A percentile compares a stretch with the other conserved stretches of the same genome.
Evolutionary conservation across 2,888 invertebrate species (phyloP).

Genomic region (Cantharis lateralis): DNA sequence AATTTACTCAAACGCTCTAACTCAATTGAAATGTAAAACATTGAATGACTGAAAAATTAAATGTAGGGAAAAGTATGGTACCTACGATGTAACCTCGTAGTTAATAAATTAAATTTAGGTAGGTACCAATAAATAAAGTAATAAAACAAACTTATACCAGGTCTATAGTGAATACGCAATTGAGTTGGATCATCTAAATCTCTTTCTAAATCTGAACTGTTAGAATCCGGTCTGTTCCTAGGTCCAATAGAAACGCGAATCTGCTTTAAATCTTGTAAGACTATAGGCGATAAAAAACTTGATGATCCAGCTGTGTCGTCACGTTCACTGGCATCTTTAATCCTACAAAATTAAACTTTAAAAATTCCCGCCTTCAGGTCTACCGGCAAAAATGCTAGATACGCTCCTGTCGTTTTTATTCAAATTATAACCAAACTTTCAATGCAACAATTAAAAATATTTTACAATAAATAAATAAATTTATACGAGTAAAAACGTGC

Average conservation of each 20-base stretch:
- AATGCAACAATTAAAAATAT: too few relatives aligned
- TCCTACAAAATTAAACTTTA: neutral
- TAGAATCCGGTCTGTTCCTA: constrained; percentile 5
- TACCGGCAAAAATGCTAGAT: neutral
- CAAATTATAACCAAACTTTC: neutral
- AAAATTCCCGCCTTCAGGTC: neutral
- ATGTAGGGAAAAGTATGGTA: neutral
- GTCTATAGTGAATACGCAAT: neutral
- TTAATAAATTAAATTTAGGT: neutral
- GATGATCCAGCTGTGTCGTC: neutral
- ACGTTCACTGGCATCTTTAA: constrained; percentile 13
- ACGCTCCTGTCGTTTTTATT: neutral
- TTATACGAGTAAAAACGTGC: too few relatives aligned
- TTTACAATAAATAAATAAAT: too few relatives aligned
- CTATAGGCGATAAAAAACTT: constrained; percentile 4
- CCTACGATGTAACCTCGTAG: neutral
- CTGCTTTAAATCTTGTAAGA: constrained; percentile 3
- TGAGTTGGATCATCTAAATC: constrained; percentile 1
- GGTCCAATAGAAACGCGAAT: constrained; percentile 13
- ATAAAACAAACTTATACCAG: neutral
- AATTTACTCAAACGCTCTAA: neutral
- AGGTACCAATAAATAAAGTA: neutral
- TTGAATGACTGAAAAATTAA: neutral
- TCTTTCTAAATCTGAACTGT: constrained; percentile 1
- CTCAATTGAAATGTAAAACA: too few relatives aligned